Percentiles rank a stretch among this genome's conserved stretches.
Evolutionary conservation across 35 echinoderm and acorn worm species (phyloP).

Genomic region (Acanthaster planci): DNA sequence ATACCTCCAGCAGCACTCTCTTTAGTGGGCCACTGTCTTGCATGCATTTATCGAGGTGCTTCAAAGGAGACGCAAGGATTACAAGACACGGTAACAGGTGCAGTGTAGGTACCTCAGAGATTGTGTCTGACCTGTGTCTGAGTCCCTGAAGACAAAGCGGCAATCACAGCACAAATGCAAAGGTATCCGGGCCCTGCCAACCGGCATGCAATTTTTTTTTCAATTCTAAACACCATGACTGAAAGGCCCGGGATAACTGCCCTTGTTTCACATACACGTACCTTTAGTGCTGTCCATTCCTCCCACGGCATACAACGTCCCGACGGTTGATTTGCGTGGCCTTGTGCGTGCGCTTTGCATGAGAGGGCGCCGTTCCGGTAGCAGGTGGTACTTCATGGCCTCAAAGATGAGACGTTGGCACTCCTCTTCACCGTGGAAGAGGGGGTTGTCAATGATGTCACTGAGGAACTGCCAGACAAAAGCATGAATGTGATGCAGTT

Average conservation of each 20-base stretch:
- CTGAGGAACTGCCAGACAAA: slow-evolving; percentile 73
- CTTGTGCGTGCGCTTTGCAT: slow-evolving; percentile 86
- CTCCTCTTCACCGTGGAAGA: slow-evolving; percentile 67
- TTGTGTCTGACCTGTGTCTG: too few relatives aligned
- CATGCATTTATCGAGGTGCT: too few relatives aligned
- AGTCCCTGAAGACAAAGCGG: too few relatives aligned
- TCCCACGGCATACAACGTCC: slow-evolving; percentile 83
- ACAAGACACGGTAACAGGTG: too few relatives aligned
- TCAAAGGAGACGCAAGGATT: too few relatives aligned
- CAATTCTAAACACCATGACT: too few relatives aligned
- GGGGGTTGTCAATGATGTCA: slow-evolving; percentile 78
- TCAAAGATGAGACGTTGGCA: slow-evolving; percentile 91
- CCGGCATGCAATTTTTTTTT: too few relatives aligned
- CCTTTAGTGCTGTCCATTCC: slow-evolving; percentile 99
- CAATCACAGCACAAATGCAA: too few relatives aligned
- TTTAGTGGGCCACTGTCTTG: too few relatives aligned
- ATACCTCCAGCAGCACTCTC: too few relatives aligned
- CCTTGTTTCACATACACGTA: slow-evolving; percentile 4
- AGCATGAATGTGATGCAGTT: slow-evolving; percentile 1
- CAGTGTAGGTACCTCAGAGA: too few relatives aligned
- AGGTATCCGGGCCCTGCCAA: too few relatives aligned
- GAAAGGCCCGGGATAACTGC: neutral
- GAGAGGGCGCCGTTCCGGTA: slow-evolving; percentile 84
- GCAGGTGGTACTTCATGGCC: slow-evolving; percentile 96
- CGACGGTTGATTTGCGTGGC: slow-evolving; percentile 96